Evolutionary conservation across 2,888 invertebrate species (phyloP).

Genomic region (Hartigia nigra): DNA sequence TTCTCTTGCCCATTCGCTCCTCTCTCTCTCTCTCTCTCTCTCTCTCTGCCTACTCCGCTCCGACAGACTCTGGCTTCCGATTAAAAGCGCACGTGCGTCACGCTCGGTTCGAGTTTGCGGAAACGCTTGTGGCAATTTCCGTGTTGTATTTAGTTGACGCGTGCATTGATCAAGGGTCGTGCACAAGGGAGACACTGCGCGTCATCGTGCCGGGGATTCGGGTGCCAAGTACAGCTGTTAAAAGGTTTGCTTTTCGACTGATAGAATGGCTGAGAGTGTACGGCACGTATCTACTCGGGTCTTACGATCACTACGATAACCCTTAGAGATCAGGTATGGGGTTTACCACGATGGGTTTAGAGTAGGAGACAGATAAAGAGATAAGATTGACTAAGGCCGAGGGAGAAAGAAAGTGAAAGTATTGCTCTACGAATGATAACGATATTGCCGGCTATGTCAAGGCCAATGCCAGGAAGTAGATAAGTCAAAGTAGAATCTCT

Average conservation of each 20-base stretch:
- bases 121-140: not conserved
- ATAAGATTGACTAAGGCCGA: not conserved
- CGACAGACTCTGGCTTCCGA: not conserved
- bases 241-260: not conserved
- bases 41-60: not conserved
- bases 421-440: not conserved
- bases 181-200: not conserved
- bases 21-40: not conserved
- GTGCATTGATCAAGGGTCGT: not conserved
- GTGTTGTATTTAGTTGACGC: not conserved
- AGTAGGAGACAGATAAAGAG: not conserved
- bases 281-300: not conserved
- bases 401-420: not conserved
- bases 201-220: not conserved
- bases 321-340: not conserved
- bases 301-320: accelerated
- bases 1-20: not conserved
- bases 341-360: not conserved
- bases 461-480: constrained; percentile 4
- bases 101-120: not conserved
- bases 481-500: constrained; percentile 30
- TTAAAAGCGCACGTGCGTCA: not conserved
- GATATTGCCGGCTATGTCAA: not conserved
- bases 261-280: not conserved
- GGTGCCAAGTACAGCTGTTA: not conserved